Conservation (phyloP, 2,797 vertebrate genomes). For the Spheniscus humboldti region DNA sequence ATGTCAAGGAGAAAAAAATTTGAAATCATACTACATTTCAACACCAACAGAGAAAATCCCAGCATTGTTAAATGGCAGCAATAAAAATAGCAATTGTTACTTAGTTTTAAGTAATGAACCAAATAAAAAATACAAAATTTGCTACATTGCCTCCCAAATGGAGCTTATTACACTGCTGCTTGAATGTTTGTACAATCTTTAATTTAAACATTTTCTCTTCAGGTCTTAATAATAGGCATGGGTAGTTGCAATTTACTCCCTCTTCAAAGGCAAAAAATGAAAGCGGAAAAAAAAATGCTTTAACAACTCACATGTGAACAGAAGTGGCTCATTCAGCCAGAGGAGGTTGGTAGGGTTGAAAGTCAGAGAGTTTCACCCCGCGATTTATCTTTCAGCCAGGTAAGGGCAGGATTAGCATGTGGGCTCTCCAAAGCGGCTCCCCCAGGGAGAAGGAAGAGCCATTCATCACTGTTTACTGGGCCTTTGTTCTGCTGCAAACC, state of each 20-base stretch:
- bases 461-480: constrained; percentile 61
- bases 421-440: constrained; percentile 42
- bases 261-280: constrained; percentile 54
- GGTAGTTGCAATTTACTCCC: constrained; percentile 50
- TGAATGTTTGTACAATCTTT: constrained; percentile 67
- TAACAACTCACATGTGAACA: constrained; percentile 29
- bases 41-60: constrained; percentile 56
- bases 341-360: constrained; percentile 42
- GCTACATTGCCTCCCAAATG: constrained; percentile 70
- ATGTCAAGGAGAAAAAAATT: constrained; percentile 45
- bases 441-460: constrained; percentile 54
- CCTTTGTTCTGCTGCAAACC: constrained; percentile 67
- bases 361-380: constrained; percentile 51
- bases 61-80: constrained; percentile 47
- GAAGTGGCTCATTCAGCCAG: constrained; percentile 36
- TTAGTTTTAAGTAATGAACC: constrained; percentile 76
- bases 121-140: constrained; percentile 64
- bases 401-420: constrained; percentile 55
- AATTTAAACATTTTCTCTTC: constrained; percentile 73
- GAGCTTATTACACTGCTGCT: constrained; percentile 61
- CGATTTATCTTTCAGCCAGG: constrained; percentile 54
- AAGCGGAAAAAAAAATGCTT: constrained; percentile 48
- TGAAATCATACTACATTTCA: constrained; percentile 58
- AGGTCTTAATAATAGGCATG: constrained; percentile 65
- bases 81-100: constrained; percentile 65